A percentile compares a stretch with the other conserved stretches of the same genome.
These are phyloP conservation scores for Amia ocellicauda DNA, from an alignment of 2,113 vertebrate species.

Conservation along the genomic window DNA sequence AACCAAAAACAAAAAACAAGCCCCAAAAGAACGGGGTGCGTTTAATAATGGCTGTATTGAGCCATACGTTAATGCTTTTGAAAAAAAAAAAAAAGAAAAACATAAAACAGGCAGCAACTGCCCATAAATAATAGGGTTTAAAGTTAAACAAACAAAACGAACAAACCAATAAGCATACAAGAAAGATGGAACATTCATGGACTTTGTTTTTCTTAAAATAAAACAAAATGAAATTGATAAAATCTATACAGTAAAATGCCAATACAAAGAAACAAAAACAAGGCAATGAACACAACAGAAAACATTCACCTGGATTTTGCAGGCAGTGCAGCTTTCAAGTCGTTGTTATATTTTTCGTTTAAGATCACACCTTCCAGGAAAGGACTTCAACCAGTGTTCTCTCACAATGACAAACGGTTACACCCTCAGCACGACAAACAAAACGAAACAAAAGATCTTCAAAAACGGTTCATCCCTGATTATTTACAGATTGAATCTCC, in stretches of 20 bases:
- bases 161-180: neutral
- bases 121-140: neutral
- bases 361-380: slow-evolving; percentile 68
- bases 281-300: slow-evolving; percentile 52
- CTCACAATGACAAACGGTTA: slow-evolving; percentile 80
- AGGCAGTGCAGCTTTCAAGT: slow-evolving; percentile 73
- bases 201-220: slow-evolving; percentile 11
- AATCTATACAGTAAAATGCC: slow-evolving; percentile 30
- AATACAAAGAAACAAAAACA: slow-evolving; percentile 49
- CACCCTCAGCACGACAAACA: slow-evolving; percentile 70
- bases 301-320: slow-evolving; percentile 69
- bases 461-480: slow-evolving; percentile 74
- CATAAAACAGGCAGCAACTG: neutral
- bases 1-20: slow-evolving; percentile 14
- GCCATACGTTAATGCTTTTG: neutral
- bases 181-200: slow-evolving; percentile 1
- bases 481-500: slow-evolving; percentile 81
- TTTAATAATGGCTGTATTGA: neutral
- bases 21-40: neutral
- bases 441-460: slow-evolving; percentile 57
- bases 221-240: slow-evolving; percentile 33
- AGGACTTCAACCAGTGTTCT: slow-evolving; percentile 82
- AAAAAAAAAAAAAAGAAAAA: too few species aligned
- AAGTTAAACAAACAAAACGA: neutral
- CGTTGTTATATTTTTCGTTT: slow-evolving; percentile 49